Evolutionary conservation across 2,888 invertebrate genomes (phyloP), one percentile per base, ranked within the genome.

Genomic region (Ormyrus nitidulus): DNA sequence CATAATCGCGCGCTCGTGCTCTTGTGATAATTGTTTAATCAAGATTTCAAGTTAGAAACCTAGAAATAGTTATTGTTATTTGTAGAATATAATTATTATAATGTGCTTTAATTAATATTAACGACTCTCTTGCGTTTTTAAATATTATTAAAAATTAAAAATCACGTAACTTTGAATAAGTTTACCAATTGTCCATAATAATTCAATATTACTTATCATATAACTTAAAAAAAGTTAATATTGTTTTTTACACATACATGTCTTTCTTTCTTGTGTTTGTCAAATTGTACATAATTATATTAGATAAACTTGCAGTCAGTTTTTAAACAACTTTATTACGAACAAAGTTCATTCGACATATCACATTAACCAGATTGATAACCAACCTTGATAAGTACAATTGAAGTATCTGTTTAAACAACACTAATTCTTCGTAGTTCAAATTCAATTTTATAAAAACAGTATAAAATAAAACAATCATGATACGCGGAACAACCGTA

Each of bases 1-100:
- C 19, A 61, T 72, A 68, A 71, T 68, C 74, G 66, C 58, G 68
- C 76, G 85, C 85, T 86, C 86, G 86, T 86, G 84, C 84, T 86
- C 84, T 85, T 87, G 87, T 87, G 86, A 87, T 87, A 87, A 84
- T 81, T 83, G 84, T 85, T 84, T 83, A 83, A 84, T 84, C 80
- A 82, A 72, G 82, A 83, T 85, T 81, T 82, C 83, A 83, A 83
- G 83, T 85, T 84, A 81, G 81, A 80, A 61, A 49, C 13, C 66
- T 81, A 75, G 71, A 53, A 59, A 83, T 69, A 83, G 81, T 77
- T 83, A 79, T 83, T 83, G 81, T 83, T 68, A 83, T 79, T 73
- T 53, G 82, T 76, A 82, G 74, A 81, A 80, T 76, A 59, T 73
- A 82, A 68, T 80, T 84, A 83, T 83, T 80, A 82, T 80, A 81